Conservation (phyloP, 2,888 invertebrate species). For the Scrobipalpa costella region DNA sequence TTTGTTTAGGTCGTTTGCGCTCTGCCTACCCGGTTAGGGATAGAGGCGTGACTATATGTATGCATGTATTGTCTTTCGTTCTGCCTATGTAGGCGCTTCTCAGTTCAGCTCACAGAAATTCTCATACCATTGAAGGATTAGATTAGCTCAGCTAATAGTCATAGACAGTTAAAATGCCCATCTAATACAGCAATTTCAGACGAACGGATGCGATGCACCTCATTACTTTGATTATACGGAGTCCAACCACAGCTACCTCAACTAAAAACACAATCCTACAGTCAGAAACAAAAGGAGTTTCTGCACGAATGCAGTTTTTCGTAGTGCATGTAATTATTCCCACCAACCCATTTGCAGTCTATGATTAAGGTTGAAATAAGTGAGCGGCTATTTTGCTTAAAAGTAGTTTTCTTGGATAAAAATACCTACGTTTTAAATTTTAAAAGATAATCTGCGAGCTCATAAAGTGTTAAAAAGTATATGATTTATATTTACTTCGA, state of each 20-base stretch:
- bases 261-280: constrained; percentile 15
- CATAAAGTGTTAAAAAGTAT: constrained; percentile 18
- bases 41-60: no score
- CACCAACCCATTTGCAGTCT: constrained; percentile 5
- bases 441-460: neutral
- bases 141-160: constrained; percentile 7
- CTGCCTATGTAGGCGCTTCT: neutral
- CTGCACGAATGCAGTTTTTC: constrained; percentile 24
- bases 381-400: constrained; percentile 5
- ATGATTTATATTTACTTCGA: constrained; percentile 25
- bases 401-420: neutral
- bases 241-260: constrained; percentile 13
- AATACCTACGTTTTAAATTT: neutral
- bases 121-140: neutral
- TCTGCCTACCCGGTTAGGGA: no score
- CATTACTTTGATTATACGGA: constrained; percentile 22
- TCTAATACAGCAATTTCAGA: constrained; percentile 19
- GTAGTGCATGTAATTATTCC: constrained; percentile 19
- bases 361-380: constrained; percentile 16
- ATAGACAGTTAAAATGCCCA: constrained; percentile 15
- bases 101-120: neutral
- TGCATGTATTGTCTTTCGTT: neutral
- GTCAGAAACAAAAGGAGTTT: constrained; percentile 19
- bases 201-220: constrained; percentile 19
- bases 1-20: no score